These are phyloP conservation scores for Lampris incognitus DNA, from an alignment of 2,113 vertebrate species.

Conservation along the genomic window DNA sequence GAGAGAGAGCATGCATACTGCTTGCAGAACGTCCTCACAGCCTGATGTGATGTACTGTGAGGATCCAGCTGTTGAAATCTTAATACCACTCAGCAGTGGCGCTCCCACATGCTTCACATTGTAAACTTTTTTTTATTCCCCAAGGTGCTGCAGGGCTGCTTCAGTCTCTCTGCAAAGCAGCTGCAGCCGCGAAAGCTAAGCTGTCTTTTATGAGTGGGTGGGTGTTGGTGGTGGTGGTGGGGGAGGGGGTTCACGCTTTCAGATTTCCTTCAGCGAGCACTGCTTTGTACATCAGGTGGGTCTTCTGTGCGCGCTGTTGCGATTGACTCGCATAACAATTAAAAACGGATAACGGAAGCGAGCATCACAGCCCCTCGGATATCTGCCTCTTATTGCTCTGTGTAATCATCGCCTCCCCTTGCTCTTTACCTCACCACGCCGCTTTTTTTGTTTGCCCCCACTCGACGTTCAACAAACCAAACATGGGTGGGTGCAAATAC, in stretches of 20 bases:
- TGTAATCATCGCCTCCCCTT: neutral
- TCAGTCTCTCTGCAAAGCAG: constrained; percentile 64
- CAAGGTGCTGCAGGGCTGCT: constrained; percentile 36
- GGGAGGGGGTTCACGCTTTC: too few species aligned
- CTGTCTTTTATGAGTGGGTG: constrained; percentile 74
- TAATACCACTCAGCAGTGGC: constrained; percentile 37
- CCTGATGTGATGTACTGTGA: constrained; percentile 40
- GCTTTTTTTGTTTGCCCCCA: neutral
- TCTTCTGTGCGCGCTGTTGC: constrained; percentile 44
- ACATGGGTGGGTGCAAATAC: neutral
- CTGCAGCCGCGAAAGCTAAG: constrained; percentile 75
- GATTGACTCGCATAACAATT: constrained; percentile 63
- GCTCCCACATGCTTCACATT: constrained; percentile 60
- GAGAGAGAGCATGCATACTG: constrained; percentile 25
- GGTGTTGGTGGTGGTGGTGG: too few species aligned
- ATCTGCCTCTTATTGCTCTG: constrained; percentile 50
- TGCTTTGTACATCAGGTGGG: constrained; percentile 59
- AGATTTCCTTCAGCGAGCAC: constrained; percentile 35
- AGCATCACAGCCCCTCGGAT: constrained; percentile 54
- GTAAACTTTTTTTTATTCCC: constrained; percentile 45
- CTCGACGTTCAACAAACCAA: constrained; percentile 12
- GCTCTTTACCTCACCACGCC: neutral
- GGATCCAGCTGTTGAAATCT: constrained; percentile 39
- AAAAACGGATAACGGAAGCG: constrained; percentile 64
- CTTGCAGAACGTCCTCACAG: constrained; percentile 48